Conservation (phyloP, 2,113 vertebrate genomes). For the Bujurquina vittata region DNA sequence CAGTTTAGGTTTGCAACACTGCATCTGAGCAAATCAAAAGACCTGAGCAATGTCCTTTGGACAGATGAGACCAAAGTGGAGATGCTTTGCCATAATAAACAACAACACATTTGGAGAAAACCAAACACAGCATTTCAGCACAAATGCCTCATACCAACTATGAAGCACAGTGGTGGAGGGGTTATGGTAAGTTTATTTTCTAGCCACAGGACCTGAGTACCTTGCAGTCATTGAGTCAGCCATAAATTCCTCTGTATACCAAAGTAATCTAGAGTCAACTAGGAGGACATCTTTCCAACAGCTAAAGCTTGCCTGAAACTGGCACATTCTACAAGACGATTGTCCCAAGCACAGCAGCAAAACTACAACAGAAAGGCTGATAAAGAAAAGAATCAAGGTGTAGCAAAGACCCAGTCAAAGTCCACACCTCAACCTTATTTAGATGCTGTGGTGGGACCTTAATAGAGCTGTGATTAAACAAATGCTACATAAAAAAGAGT, state of each 20-base stretch:
- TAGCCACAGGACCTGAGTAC: neutral
- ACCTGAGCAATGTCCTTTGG: too few relatives aligned
- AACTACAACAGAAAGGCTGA: neutral
- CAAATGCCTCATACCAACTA: neutral
- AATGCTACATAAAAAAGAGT: neutral
- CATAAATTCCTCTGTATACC: neutral
- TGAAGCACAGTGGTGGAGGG: neutral
- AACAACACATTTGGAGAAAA: neutral
- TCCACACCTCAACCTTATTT: neutral
- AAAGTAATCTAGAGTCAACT: neutral
- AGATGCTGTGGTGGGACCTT: neutral
- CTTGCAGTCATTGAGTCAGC: neutral
- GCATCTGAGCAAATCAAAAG: too few relatives aligned
- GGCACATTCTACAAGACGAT: too few relatives aligned
- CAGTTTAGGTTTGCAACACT: too few relatives aligned
- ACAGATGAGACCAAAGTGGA: too few relatives aligned
- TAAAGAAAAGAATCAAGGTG: neutral
- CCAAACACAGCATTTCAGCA: neutral
- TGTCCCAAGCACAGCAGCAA: too few relatives aligned
- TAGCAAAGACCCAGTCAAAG: neutral
- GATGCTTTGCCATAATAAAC: too few relatives aligned
- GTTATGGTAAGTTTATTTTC: neutral
- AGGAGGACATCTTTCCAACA: neutral
- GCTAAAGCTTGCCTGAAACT: neutral
- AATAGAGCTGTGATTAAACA: neutral